A percentile compares a stretch with the other conserved stretches of the same genome.
Conservation (phyloP, 2,113 vertebrate species). For the Eurypyga helias region DNA sequence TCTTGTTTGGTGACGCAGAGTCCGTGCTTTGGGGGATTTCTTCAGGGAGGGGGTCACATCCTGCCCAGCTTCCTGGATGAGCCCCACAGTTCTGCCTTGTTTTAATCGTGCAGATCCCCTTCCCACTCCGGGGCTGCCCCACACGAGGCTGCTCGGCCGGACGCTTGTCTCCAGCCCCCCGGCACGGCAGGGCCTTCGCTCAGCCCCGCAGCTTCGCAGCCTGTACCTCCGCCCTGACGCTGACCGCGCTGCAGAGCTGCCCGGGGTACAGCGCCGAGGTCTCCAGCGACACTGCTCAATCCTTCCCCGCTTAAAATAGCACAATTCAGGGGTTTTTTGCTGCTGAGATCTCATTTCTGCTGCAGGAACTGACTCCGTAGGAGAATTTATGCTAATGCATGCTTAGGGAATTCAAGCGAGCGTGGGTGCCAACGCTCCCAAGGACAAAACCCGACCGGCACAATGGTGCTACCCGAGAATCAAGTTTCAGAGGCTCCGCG, state of each 20-base stretch:
- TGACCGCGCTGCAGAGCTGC: accelerated
- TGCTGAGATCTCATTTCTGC: not conserved
- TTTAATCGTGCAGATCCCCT: not conserved
- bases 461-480: accelerated
- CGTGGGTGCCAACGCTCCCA: not conserved
- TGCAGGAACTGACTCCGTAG: not conserved
- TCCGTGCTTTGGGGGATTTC: not conserved
- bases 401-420: not conserved
- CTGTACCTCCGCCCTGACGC: accelerated
- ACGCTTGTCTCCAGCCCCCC: not conserved
- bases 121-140: not conserved
- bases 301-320: not conserved
- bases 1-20: not conserved
- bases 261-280: accelerated
- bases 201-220: accelerated
- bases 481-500: not conserved
- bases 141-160: not conserved
- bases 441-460: not conserved
- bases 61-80: accelerated
- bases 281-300: not conserved
- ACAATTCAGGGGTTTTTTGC: not conserved
- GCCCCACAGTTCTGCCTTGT: not conserved
- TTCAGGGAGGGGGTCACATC: not conserved
- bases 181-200: accelerated
- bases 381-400: not conserved